A percentile compares a stretch with the other conserved stretches of the same genome.
Evolutionary conservation across 2,888 invertebrate genomes (phyloP).

Genomic region (Rotaria socialis): DNA sequence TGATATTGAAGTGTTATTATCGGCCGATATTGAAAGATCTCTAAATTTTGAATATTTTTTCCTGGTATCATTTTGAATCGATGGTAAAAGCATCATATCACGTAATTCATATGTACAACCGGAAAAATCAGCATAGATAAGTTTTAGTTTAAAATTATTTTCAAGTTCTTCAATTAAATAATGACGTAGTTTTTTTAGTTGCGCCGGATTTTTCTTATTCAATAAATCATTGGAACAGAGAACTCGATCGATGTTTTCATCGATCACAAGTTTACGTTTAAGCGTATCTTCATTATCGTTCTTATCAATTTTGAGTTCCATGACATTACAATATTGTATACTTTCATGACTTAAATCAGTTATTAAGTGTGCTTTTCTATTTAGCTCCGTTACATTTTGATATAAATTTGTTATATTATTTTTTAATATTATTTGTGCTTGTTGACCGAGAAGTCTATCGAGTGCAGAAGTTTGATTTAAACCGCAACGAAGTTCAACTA

Average conservation of each 20-base stretch:
- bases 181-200: neutral
- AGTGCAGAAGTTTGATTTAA: too few relatives aligned
- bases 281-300: neutral
- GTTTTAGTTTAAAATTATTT: neutral
- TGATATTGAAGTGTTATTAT: neutral
- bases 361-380: neutral
- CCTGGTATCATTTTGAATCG: neutral
- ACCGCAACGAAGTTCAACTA: neutral
- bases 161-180: neutral
- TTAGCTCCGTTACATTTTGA: neutral
- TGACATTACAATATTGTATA: conserved; percentile 4
- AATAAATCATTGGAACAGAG: neutral
- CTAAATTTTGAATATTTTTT: neutral
- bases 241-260: neutral
- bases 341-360: neutral
- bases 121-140: conserved; percentile 8
- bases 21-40: neutral
- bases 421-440: neutral
- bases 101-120: neutral
- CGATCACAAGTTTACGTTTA: neutral
- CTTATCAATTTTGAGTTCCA: neutral
- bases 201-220: neutral
- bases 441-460: too few relatives aligned
- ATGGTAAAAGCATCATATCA: neutral
- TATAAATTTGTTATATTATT: neutral